phyloP scores from a whole-genome alignment of 1,140 invertebrate species.

The Parasteatoda tepidariorum region DNA sequence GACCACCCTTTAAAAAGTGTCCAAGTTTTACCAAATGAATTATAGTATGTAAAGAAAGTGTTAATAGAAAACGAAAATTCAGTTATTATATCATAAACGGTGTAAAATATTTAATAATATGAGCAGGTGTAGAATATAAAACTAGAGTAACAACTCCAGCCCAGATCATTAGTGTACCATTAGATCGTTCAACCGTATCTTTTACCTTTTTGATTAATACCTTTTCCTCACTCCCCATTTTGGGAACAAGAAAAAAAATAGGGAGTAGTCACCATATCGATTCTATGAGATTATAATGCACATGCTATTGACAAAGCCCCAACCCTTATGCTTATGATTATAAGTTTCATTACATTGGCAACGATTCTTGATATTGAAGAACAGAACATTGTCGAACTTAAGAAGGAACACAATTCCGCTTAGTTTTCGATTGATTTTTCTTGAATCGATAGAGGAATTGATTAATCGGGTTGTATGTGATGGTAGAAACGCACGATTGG shows the following conservation, averaged over 20 bases:
- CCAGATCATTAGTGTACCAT: too few species aligned
- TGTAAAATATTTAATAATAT: too few species aligned
- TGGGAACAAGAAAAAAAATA: not conserved
- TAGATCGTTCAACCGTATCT: too few species aligned
- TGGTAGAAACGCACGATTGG: conserved; percentile 12
- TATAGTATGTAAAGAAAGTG: too few species aligned
- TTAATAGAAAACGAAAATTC: too few species aligned
- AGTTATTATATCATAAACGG: too few species aligned
- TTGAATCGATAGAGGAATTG: conserved; percentile 44
- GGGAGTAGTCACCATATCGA: not conserved
- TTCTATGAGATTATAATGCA: conserved; percentile 46
- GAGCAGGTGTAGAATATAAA: too few species aligned
- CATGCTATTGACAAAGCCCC: conserved; percentile 49
- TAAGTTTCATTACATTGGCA: conserved; percentile 30
- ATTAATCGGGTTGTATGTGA: conserved; percentile 36
- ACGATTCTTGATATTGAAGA: conserved; percentile 72
- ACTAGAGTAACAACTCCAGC: too few species aligned
- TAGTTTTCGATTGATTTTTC: conserved; percentile 47
- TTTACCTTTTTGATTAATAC: too few species aligned
- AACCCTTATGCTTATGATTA: conserved; percentile 23
- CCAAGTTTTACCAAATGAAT: too few species aligned
- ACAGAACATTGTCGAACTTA: not conserved
- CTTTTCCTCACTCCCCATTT: too few species aligned
- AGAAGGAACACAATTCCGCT: not conserved
- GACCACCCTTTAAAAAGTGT: too few species aligned